Percentiles rank a stretch among this genome's conserved stretches.
Evolutionary conservation across 1,140 invertebrate genomes (phyloP).

Genomic region (Drosophila parvula): DNA sequence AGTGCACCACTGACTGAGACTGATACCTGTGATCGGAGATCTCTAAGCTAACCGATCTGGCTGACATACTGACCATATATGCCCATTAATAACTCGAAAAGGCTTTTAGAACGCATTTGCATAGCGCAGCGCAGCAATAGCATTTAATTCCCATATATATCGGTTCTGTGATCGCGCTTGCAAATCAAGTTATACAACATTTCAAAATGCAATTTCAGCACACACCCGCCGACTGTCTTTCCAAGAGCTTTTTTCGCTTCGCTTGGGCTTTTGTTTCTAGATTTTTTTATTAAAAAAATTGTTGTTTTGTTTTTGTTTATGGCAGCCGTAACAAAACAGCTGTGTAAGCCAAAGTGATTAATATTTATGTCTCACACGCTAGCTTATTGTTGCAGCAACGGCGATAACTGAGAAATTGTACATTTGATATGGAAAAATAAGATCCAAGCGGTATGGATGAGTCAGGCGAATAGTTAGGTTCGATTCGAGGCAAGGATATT

Average conservation of each 20-base stretch:
- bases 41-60: constrained; percentile 19
- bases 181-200: constrained; percentile 78
- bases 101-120: constrained; percentile 62
- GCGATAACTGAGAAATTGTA: constrained; percentile 19
- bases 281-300: constrained; percentile 7
- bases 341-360: constrained; percentile 35
- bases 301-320: constrained; percentile 16
- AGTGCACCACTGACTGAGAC: neutral
- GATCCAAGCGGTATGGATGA: constrained; percentile 6
- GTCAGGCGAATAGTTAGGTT: neutral
- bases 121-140: constrained; percentile 20
- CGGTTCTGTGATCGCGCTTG: constrained; percentile 34
- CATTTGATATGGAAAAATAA: constrained; percentile 24
- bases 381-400: constrained; percentile 9
- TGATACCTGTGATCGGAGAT: neutral
- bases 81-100: constrained; percentile 56
- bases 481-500: no score
- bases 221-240: constrained; percentile 3
- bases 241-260: constrained; percentile 3
- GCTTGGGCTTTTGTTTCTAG: constrained; percentile 11
- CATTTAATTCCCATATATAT: constrained; percentile 12
- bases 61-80: constrained; percentile 54
- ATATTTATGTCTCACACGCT: constrained; percentile 36
- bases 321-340: constrained; percentile 20
- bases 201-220: constrained; percentile 57